Base-by-base conservation (phyloP, 2,888 invertebrate genomes). In the Drosophila bunnanda region DNA sequence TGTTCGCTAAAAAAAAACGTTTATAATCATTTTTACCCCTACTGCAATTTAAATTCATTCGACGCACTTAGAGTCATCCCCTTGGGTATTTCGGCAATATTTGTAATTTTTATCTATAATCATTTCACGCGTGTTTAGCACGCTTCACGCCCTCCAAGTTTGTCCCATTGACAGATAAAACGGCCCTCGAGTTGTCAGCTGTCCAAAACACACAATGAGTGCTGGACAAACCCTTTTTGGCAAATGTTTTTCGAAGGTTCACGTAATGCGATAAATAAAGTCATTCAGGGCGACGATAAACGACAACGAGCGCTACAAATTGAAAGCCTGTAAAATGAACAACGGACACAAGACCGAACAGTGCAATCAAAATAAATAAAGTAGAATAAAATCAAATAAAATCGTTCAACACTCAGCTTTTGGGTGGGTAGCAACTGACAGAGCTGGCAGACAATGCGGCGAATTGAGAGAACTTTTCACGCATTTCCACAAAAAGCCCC, bases 361-460 rank as follows among this genome's bases (percentile, higher is more conserved):
- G 83, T 82, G 83, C 75, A 80, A 74, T 68, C 64, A 52, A 75
- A 88, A 79, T 75, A 80, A 82, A 89, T 78, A 79, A 77, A 72
- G 68, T 43, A n/a, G 34, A 61, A 61, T 62, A 61, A 61, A 67
- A 67, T 67, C 52, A 67, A 79, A 84, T 80, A 72, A 89, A 88
- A 83, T 74, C 82, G 77, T 73, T 88, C 74, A 86, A 86, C 81
- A 78, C 78, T 73, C 74, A 64, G 67, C 66, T 71, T 71, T 43
- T 30, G 53, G 39, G 39, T 34, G 39, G 39, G 39, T 34, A 39
- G 13, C 62, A 61, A 72, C 61, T 61, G 38, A 71, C 78, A 77
- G 62, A 78, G 75, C 72, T 80, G 80, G 69, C 78, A 78, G 86
- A 83, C 83, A 85, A 82, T 79, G 77, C 75, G 75, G 64, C 77